A percentile compares a stretch with the other conserved stretches of the same genome.
Conservation (phyloP, 1,140 invertebrate genomes). For the Bombus difficillimus region DNA sequence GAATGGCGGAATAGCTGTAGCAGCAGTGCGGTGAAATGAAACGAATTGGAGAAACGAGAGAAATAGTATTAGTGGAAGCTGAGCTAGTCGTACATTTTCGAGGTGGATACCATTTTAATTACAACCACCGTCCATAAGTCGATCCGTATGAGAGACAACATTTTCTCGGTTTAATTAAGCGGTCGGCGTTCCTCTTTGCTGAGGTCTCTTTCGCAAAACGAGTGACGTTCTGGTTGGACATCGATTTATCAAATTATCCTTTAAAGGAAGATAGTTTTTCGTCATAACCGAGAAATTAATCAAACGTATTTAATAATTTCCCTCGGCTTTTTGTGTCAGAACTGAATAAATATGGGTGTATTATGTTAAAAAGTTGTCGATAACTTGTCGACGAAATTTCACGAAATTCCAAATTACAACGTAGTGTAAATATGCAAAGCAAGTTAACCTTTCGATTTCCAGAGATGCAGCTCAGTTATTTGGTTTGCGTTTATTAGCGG, state of each 20-base stretch:
- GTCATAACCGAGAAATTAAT: not conserved
- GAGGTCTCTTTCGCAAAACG: slow-evolving; percentile 6
- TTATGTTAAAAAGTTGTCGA: slow-evolving; percentile 4
- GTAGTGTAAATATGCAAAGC: slow-evolving; percentile 20
- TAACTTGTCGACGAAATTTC: not conserved
- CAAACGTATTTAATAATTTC: not conserved
- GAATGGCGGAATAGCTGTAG: slow-evolving; percentile 1
- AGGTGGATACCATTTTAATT: slow-evolving; percentile 69
- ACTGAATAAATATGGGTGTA: not conserved
- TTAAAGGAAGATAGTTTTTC: not conserved
- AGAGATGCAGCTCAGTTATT: slow-evolving; percentile 5
- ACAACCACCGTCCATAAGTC: slow-evolving; percentile 66
- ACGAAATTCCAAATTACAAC: slow-evolving; percentile 16
- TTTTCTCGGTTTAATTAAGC: slow-evolving; percentile 42
- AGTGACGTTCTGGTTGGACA: not conserved
- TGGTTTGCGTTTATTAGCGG: slow-evolving; percentile 28
- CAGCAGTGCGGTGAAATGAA: slow-evolving; percentile 18
- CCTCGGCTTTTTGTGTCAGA: not conserved
- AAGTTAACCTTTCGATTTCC: slow-evolving; percentile 18
- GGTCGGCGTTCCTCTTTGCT: not conserved
- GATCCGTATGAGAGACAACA: slow-evolving; percentile 58
- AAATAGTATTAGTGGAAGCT: slow-evolving; percentile 60
- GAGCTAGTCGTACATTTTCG: slow-evolving; percentile 64
- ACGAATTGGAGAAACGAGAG: slow-evolving; percentile 40
- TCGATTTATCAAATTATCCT: slow-evolving; percentile 12